phyloP scores from a whole-genome alignment of 2,113 vertebrate genomes.

The Aspidoscelis tigris region DNA sequence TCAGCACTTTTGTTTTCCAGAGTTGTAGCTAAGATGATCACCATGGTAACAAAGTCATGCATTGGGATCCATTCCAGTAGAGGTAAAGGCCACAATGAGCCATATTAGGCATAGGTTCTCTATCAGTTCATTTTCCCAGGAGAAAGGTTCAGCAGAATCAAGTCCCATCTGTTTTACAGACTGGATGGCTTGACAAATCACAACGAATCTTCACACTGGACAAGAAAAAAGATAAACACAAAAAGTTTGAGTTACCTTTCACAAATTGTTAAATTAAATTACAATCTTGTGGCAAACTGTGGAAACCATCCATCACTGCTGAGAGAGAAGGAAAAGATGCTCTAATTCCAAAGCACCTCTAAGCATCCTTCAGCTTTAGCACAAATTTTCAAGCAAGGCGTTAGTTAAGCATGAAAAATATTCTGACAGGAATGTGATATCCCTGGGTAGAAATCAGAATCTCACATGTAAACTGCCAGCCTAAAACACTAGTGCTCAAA shows the following conservation, averaged over 20 bases:
- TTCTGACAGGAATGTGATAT: background rate
- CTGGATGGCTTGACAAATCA: slow-evolving; percentile 53
- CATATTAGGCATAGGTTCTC: slow-evolving; percentile 56
- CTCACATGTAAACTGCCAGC: background rate
- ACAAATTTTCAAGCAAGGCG: background rate
- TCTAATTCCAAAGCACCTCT: background rate
- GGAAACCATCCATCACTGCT: too few species aligned
- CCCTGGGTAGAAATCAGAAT: background rate
- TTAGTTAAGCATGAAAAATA: background rate
- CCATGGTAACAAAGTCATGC: slow-evolving; percentile 80
- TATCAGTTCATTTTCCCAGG: slow-evolving; percentile 58
- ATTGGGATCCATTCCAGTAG: slow-evolving; percentile 63
- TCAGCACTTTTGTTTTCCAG: slow-evolving; percentile 84
- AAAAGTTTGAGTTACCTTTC: background rate
- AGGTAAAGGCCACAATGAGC: slow-evolving; percentile 58
- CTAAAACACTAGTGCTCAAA: background rate
- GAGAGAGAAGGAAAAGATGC: background rate
- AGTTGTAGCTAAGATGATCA: slow-evolving; percentile 88
- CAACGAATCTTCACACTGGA: slow-evolving; percentile 67
- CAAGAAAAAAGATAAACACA: slow-evolving; percentile 42
- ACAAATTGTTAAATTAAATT: background rate
- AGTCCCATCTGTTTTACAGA: slow-evolving; percentile 64
- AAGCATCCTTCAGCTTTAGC: slow-evolving; percentile 4
- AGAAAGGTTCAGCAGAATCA: slow-evolving; percentile 46
- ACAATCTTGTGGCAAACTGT: background rate